Conservation (phyloP, 2,888 invertebrate species). For the Agelastica alni region DNA sequence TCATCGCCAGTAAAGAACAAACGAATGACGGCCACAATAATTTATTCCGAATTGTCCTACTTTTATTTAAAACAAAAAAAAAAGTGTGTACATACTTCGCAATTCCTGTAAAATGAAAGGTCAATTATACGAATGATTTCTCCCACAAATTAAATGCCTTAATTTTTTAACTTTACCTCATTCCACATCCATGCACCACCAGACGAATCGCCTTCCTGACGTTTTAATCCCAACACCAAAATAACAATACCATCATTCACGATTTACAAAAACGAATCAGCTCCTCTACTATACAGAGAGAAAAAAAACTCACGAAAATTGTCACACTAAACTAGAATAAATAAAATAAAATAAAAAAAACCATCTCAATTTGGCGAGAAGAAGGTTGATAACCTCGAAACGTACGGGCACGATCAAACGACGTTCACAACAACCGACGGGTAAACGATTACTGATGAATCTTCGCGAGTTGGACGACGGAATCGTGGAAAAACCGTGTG, state of each 20-base stretch:
- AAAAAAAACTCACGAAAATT: constrained; percentile 6
- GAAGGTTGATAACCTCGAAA: constrained; percentile 31
- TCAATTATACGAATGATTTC: no score
- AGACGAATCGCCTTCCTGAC: constrained; percentile 14
- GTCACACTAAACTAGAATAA: constrained; percentile 22
- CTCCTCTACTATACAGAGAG: no score
- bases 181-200: constrained; percentile 39
- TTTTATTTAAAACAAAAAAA: no score
- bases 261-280: background rate
- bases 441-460: constrained; percentile 9
- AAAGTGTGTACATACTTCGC: no score
- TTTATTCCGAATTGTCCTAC: no score
- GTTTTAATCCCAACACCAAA: constrained; percentile 26
- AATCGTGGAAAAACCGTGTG: constrained; percentile 10
- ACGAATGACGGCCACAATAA: no score
- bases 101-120: no score
- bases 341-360: no score
- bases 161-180: no score
- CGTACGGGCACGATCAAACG: background rate
- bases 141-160: no score
- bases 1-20: no score
- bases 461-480: background rate
- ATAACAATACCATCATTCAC: constrained; percentile 21
- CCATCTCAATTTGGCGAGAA: constrained; percentile 24
- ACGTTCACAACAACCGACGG: background rate